These are phyloP conservation scores for Drosophila leonis DNA, from an alignment of 2,888 invertebrate genomes.

Conservation along the genomic window DNA sequence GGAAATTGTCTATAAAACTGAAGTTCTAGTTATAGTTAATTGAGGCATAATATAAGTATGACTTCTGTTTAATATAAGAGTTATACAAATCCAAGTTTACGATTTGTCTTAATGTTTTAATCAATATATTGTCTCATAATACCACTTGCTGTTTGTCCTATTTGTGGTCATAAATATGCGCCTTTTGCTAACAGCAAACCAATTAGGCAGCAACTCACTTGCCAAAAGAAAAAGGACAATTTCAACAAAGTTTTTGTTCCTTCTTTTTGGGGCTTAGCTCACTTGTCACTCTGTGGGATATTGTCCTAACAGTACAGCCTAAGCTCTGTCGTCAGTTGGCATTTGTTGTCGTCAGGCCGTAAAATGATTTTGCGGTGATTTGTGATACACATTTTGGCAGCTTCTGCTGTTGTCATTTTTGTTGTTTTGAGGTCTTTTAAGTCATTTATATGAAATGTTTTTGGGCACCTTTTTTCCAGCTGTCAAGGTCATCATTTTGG, in stretches of 20 bases:
- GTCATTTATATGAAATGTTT: conserved; percentile 23
- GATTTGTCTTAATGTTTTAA: conserved; percentile 21
- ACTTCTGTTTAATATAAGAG: conserved; percentile 1
- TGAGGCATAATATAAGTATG: background rate
- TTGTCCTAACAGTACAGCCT: background rate
- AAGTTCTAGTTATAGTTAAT: background rate
- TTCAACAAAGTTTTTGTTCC: conserved; percentile 8
- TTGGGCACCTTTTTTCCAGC: conserved; percentile 21
- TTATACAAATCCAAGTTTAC: background rate
- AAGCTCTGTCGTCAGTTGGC: conserved; percentile 23
- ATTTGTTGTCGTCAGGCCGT: conserved; percentile 37
- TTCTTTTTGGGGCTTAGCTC: conserved; percentile 2
- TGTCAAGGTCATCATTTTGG: conserved; percentile 14
- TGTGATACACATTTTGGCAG: conserved; percentile 37
- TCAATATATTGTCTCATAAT: conserved; percentile 27
- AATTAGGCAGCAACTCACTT: conserved; percentile 26
- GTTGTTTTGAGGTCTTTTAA: conserved; percentile 14
- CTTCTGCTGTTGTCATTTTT: conserved; percentile 1
- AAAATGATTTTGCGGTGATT: conserved; percentile 56
- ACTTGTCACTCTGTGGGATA: conserved; percentile 12
- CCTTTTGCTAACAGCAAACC: conserved; percentile 37
- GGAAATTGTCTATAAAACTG: conserved; percentile 9
- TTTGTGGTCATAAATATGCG: conserved; percentile 5
- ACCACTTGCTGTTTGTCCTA: conserved; percentile 18
- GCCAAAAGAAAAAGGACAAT: conserved; percentile 22